Evolutionary conservation across 2,113 vertebrate genomes (phyloP).

Genomic region (Ovibos moschatus): DNA sequence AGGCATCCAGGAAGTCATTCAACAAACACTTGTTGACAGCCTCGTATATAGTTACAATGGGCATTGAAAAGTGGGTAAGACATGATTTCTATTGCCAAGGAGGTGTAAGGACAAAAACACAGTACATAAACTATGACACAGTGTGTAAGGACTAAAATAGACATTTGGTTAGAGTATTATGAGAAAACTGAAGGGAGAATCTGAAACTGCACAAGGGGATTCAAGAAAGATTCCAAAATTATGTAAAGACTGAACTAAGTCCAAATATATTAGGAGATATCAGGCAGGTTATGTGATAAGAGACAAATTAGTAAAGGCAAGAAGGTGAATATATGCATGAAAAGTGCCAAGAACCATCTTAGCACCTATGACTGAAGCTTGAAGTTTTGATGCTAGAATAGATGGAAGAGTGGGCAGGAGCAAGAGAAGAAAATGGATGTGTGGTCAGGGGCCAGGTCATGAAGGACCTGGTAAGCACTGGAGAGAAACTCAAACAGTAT

Average conservation of each 20-base stretch:
- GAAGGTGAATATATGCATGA: neutral
- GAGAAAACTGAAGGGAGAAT: neutral
- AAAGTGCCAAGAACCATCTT: neutral
- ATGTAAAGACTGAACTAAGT: neutral
- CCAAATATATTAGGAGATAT: neutral
- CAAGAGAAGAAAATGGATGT: neutral
- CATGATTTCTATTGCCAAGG: neutral
- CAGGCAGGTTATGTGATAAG: neutral
- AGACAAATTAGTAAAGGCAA: neutral
- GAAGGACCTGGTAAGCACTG: neutral
- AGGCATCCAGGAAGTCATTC: neutral
- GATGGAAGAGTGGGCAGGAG: neutral
- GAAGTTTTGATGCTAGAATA: neutral
- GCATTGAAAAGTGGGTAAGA: neutral
- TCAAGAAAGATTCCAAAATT: neutral
- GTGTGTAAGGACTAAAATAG: neutral
- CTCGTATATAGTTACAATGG: neutral
- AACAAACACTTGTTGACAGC: neutral
- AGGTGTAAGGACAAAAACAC: neutral
- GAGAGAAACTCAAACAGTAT: neutral
- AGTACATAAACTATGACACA: neutral
- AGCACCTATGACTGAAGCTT: neutral
- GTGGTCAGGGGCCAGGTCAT: neutral
- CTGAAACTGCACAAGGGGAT: neutral
- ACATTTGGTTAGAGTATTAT: neutral